These are phyloP conservation scores for Osmoderma eremita DNA, from an alignment of 2,888 invertebrate genomes.

Conservation along the genomic window DNA sequence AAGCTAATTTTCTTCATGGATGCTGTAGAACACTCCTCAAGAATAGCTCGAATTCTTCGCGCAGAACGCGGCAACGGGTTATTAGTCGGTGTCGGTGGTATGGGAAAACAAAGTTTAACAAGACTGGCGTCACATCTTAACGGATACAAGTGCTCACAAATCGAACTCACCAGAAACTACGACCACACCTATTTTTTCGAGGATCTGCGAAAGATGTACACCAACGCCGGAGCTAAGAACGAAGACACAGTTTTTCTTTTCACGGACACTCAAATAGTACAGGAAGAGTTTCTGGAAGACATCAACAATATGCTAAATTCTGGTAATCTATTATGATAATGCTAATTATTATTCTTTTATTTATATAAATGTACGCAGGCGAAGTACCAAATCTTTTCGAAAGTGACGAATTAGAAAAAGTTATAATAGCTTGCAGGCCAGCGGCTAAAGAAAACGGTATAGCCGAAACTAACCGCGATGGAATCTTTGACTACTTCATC, in stretches of 20 bases:
- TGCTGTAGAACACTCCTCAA: slow-evolving; percentile 87
- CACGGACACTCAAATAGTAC: slow-evolving; percentile 89
- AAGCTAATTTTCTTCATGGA: slow-evolving; percentile 88
- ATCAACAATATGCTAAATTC: slow-evolving; percentile 93
- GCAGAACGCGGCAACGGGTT: slow-evolving; percentile 90
- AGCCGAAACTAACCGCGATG: slow-evolving; percentile 76
- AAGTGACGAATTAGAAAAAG: slow-evolving; percentile 85
- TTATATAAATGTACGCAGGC: slow-evolving; percentile 63
- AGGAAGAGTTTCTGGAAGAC: slow-evolving; percentile 91
- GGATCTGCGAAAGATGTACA: slow-evolving; percentile 82
- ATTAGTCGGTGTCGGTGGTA: slow-evolving; percentile 89
- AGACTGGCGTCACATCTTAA: slow-evolving; percentile 86
- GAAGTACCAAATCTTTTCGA: slow-evolving; percentile 93
- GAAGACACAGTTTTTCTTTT: slow-evolving; percentile 86
- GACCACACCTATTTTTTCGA: slow-evolving; percentile 86
- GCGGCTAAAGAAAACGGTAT: slow-evolving; percentile 77
- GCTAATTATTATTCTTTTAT: background rate
- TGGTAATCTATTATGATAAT: slow-evolving; percentile 63
- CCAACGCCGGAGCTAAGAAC: slow-evolving; percentile 78
- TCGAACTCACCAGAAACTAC: slow-evolving; percentile 86
- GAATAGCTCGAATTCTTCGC: slow-evolving; percentile 84
- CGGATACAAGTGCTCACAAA: slow-evolving; percentile 89
- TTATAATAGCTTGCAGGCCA: slow-evolving; percentile 78
- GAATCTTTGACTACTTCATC: slow-evolving; percentile 86
- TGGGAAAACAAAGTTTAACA: slow-evolving; percentile 88